Conservation (phyloP, 2,888 invertebrate genomes). For the Synanthedon formicaeformis region DNA sequence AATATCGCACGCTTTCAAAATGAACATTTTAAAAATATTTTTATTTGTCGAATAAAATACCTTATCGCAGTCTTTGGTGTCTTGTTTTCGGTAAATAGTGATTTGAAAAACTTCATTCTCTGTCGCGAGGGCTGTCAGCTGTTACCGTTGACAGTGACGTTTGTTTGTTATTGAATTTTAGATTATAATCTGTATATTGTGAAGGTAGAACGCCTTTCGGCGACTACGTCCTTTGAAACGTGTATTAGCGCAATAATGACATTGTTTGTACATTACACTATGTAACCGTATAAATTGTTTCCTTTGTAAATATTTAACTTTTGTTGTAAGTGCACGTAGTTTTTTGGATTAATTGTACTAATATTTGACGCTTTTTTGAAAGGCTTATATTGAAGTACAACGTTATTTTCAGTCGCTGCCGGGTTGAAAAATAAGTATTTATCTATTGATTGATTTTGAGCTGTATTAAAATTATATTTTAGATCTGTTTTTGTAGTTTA, state of each 20-base stretch:
- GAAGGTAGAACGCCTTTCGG: background rate
- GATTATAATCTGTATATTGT: too few species aligned
- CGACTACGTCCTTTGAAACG: slow-evolving; percentile 14
- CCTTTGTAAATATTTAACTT: slow-evolving; percentile 46
- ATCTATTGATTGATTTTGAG: slow-evolving; percentile 51
- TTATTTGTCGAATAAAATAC: too few species aligned
- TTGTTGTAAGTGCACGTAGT: slow-evolving; percentile 18
- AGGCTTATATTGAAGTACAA: background rate
- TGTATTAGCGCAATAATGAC: slow-evolving; percentile 49
- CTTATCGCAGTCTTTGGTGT: too few species aligned
- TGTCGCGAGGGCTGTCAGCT: too few species aligned
- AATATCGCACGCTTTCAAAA: too few species aligned
- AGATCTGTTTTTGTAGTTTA: slow-evolving; percentile 13
- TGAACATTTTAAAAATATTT: too few species aligned
- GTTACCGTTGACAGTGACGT: background rate
- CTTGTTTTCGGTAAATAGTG: too few species aligned
- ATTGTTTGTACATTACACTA: slow-evolving; percentile 22
- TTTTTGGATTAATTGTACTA: slow-evolving; percentile 6
- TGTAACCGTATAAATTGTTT: slow-evolving; percentile 24
- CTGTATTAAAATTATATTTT: slow-evolving; percentile 31
- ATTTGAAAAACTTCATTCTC: too few species aligned
- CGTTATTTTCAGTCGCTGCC: background rate
- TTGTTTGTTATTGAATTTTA: background rate
- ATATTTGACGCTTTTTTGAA: background rate
- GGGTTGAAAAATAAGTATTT: slow-evolving; percentile 18